Evolutionary conservation across 2,888 invertebrate species (phyloP), one percentile per base, ranked within the genome.

Genomic region (Heliconius cydno): DNA sequence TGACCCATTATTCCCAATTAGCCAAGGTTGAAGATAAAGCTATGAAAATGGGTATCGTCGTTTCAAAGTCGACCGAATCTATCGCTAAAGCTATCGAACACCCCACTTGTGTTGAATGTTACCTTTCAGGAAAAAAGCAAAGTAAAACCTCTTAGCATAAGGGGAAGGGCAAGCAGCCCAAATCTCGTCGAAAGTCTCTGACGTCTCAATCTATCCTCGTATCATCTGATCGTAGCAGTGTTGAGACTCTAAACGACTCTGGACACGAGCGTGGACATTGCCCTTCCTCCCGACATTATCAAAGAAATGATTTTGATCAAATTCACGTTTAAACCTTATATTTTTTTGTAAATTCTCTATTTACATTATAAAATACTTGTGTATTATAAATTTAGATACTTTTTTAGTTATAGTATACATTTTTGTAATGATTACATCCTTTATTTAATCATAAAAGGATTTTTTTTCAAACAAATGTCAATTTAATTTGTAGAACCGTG

Each of bases 41-140:
- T 7, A 92, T 94, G 80, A 93, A 92, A 87, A 95, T 95, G 93
- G 95, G 95, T 1, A 96, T 96, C 76, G 96, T 96, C 63, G 95
- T 96, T 0, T 92, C 96, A 1, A 95, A 95, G 83, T 95, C 95
- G 3, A 95, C 95, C 2, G 95, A 96, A 85, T 95, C 95, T 1
- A 95, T 95, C 71, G 91, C 94, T 22, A 93, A 93, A 86, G 94
- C 96, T 22, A 96, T 97, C 79, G 97, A 97, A 83, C 96, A 96
- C 80, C 96, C 97, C 72, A 97, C 97, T 41, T 97, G 97, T 92
- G 97, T 97, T 85, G 97, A 97, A 87, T 97, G 97, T 88, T 96
- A 97, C 90, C 95, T 97, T 68, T 96, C 97, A 80, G 96, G 96
- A 79, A 96, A 96, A 87, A 94, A 92, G 65, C 94, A 94, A 84